Base-by-base conservation (phyloP, 2,113 vertebrate species). In the Hypanus sabinus region DNA sequence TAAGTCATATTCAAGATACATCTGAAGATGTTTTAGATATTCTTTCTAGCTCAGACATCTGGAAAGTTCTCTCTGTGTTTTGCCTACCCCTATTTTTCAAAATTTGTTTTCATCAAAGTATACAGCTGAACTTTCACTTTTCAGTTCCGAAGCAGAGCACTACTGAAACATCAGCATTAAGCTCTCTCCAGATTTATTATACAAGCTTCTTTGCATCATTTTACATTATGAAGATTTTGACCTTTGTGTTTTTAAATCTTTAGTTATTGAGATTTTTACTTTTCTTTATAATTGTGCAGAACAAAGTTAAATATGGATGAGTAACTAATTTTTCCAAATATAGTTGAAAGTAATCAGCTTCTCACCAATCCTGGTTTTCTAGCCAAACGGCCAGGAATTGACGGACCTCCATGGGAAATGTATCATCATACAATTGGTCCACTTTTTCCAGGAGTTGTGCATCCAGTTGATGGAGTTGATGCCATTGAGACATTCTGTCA, bases 371-470 rank as follows among this genome's bases (percentile, higher is more conserved):
- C 96, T 99, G 99, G 94, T 96, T 96, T 96, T 99, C 99, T 95
- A 99, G 98, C 99, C 99, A 99, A 94, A 96, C 96, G 92, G 98
- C 98, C 94, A 99, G 96, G 20, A 98, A 97, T 94, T 99, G 98
- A 0, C 99, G 95, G 94, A 99, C 97, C 96, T 99, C 99, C 99
- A 99, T 99, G 60, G 99, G 99, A 94, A 99, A 99, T 95, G 98
- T 99, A 94, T 99, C 99, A 94, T 99, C 98, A 0, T 99, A 99
- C 95, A 99, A 98, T 94, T 98, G 98, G 95, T 99, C 98, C 94
- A 99, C 98, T 94, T 99, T 98, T 94, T 99, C 99, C 96, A 99
- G 96, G 96, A 98, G 99, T 95, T 98, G 97, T 94, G 98, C 97
- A 96, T 99, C 98, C 96, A 99, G 95, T 95, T 99, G 98, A 95